These are phyloP conservation scores for Serilophus lunatus DNA, from an alignment of 2,113 vertebrate species.

Conservation along the genomic window DNA sequence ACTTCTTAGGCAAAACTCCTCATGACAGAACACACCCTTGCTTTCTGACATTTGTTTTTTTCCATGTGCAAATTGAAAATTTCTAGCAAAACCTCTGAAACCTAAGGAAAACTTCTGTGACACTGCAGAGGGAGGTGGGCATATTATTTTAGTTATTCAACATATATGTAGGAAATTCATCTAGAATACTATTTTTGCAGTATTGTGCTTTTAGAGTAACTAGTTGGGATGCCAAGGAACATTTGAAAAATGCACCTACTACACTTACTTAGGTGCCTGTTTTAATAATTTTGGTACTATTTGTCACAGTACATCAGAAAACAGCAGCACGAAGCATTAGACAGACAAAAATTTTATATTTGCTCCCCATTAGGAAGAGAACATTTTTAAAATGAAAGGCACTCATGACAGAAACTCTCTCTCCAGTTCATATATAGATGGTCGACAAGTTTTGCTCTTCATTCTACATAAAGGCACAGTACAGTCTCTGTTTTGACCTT, in stretches of 20 bases:
- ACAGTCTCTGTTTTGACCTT: conserved; percentile 88
- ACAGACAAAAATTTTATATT: not conserved
- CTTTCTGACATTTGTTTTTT: not conserved
- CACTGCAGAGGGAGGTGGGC: not conserved
- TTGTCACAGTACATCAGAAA: conserved; percentile 42
- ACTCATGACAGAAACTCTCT: conserved; percentile 87
- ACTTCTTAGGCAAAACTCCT: not conserved
- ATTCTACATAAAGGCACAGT: conserved; percentile 87
- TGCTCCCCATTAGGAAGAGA: conserved; percentile 23
- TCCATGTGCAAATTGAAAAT: not conserved
- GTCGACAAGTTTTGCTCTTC: conserved; percentile 74
- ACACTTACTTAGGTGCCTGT: not conserved
- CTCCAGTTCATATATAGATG: conserved; percentile 84
- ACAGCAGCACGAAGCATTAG: conserved; percentile 56
- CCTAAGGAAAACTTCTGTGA: not conserved
- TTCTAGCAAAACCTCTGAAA: not conserved
- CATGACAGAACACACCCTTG: not conserved
- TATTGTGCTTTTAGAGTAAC: not conserved
- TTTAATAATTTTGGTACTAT: conserved; percentile 21
- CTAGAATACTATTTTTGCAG: not conserved
- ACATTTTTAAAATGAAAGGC: conserved; percentile 37
- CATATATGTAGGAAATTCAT: not conserved
- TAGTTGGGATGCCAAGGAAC: not conserved
- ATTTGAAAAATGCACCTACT: not conserved
- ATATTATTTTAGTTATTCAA: not conserved